These are phyloP conservation scores for Vidua macroura DNA, from an alignment of 2,113 vertebrate species.

Conservation along the genomic window DNA sequence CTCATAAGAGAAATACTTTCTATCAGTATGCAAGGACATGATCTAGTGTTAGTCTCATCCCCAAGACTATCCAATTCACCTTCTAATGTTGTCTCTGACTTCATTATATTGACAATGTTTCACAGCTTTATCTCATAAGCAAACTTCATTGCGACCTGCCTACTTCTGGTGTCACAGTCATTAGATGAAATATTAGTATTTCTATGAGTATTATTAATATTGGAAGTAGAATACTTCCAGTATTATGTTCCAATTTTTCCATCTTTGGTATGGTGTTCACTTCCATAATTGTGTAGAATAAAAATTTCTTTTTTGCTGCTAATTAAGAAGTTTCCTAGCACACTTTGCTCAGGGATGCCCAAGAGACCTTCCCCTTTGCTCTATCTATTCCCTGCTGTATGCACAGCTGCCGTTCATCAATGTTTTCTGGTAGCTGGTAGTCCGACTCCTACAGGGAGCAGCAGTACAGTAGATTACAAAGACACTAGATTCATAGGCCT, in stretches of 20 bases:
- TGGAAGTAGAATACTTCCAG: not conserved
- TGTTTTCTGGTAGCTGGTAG: not conserved
- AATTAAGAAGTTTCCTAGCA: not conserved
- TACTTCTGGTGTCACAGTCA: not conserved
- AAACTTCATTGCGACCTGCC: not conserved
- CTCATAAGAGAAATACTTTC: not conserved
- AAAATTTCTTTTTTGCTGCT: not conserved
- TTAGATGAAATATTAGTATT: not conserved
- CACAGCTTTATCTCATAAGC: not conserved
- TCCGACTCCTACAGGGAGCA: not conserved
- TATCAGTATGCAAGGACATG: not conserved
- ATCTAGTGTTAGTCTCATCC: not conserved
- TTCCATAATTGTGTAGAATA: not conserved
- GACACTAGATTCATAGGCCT: not conserved
- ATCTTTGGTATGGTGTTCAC: not conserved
- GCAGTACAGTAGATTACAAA: not conserved
- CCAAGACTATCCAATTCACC: not conserved
- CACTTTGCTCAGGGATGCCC: not conserved
- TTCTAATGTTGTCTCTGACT: not conserved
- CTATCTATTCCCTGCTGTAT: not conserved
- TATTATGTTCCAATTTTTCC: not conserved
- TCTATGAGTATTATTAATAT: not conserved
- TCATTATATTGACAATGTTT: not conserved
- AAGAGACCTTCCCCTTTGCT: not conserved
- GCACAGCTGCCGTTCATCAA: not conserved